These are phyloP conservation scores for Micromesistius poutassou DNA, from an alignment of 2,797 vertebrate genomes.

Conservation along the genomic window DNA sequence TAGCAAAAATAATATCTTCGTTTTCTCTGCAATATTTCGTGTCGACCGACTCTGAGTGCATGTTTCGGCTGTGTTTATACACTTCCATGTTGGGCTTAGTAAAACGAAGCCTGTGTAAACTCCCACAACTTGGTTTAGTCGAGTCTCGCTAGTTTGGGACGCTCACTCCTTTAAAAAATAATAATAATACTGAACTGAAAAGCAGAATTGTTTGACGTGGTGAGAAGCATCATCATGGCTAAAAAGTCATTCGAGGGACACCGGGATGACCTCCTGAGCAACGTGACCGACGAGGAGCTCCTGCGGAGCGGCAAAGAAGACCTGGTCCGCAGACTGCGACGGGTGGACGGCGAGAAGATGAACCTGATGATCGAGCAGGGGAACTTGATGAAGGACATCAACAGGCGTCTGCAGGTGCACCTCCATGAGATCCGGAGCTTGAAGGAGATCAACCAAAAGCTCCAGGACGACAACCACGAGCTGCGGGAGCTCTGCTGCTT, in stretches of 20 bases:
- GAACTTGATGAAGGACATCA: slow-evolving; percentile 95
- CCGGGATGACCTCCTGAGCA: slow-evolving; percentile 80
- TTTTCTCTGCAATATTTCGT: background rate
- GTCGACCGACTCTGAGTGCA: background rate
- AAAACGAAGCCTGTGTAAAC: background rate
- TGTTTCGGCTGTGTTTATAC: background rate
- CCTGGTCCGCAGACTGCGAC: slow-evolving; percentile 81
- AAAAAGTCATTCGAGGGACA: slow-evolving; percentile 76
- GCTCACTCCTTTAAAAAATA: too few relatives aligned
- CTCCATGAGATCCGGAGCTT: slow-evolving; percentile 91
- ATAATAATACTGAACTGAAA: background rate
- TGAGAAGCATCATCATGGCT: slow-evolving; percentile 77
- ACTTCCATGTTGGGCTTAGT: background rate
- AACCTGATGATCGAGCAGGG: slow-evolving; percentile 93
- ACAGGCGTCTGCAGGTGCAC: slow-evolving; percentile 90
- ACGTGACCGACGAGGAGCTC: slow-evolving; percentile 88
- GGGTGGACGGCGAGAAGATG: slow-evolving; percentile 88
- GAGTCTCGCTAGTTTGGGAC: background rate
- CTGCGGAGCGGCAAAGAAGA: slow-evolving; percentile 87
- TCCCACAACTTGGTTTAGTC: background rate
- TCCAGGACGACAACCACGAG: slow-evolving; percentile 95
- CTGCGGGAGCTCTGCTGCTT: slow-evolving; percentile 95
- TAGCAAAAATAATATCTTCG: too few relatives aligned
- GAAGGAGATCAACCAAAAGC: slow-evolving; percentile 94
- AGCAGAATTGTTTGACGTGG: background rate